These are phyloP conservation scores for Drosophila testacea DNA, from an alignment of 2,888 invertebrate genomes.

Conservation along the genomic window DNA sequence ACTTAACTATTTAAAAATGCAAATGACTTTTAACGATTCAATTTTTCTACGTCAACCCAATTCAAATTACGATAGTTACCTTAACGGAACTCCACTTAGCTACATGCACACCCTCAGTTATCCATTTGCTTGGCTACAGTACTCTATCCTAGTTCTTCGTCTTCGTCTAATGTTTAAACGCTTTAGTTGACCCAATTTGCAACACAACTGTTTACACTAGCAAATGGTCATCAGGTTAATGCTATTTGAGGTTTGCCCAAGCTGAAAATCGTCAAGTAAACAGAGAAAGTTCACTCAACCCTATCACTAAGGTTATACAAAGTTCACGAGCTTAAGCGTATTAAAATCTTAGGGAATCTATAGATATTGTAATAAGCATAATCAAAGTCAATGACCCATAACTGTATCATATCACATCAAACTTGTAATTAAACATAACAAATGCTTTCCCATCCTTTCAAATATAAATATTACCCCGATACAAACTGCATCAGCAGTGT, in stretches of 20 bases:
- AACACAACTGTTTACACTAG: conserved; percentile 62
- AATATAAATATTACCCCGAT: background rate
- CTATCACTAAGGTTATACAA: background rate
- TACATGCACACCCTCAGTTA: conserved; percentile 37
- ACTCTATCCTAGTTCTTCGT: conserved; percentile 24
- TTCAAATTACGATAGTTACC: conserved; percentile 22
- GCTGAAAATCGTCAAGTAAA: conserved; percentile 61
- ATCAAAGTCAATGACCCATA: conserved; percentile 40
- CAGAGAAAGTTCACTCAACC: conserved; percentile 41
- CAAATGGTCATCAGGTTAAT: conserved; percentile 69
- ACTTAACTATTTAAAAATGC: conserved; percentile 15
- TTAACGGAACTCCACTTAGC: conserved; percentile 12
- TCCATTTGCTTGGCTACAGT: conserved; percentile 32
- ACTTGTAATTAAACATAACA: conserved; percentile 50
- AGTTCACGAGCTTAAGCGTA: conserved; percentile 9
- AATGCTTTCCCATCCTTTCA: background rate
- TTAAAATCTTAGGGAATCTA: conserved; percentile 30
- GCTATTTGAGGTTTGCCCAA: conserved; percentile 63
- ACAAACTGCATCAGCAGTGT: background rate
- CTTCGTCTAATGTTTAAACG: conserved; percentile 21
- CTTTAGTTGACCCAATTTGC: conserved; percentile 66
- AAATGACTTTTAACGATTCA: conserved; percentile 29
- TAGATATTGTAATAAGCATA: conserved; percentile 25
- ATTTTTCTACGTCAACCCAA: conserved; percentile 40
- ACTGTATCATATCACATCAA: conserved; percentile 32